Base-by-base conservation (phyloP, 2,797 vertebrate species). In the Platyrinchus mystaceus region DNA sequence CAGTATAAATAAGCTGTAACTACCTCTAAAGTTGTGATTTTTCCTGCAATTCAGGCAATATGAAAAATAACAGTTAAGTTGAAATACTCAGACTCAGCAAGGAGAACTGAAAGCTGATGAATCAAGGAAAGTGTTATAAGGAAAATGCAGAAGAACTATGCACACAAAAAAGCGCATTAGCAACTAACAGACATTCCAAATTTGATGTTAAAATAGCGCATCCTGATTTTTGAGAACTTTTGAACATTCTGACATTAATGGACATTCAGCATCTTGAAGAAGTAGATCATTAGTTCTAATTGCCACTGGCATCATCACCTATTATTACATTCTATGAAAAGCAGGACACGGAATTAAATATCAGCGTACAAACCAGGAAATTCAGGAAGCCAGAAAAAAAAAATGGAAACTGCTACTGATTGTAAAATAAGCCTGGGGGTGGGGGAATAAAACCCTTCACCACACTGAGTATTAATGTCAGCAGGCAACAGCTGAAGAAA, bases 331-430 rank as follows among this genome's bases (percentile, higher is more conserved):
- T 66, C 84, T 82, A 32, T 60, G 59, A 66, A 86, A 96, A 96
- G 87, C 47, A 62, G 36, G 49, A 86, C 77, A 84, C 52, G 53
- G 77, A 94, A 69, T 89, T 90, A 95, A 95, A 84, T 56, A 93
- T 59, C 55, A 84, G 11, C 28, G 70, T 70, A 62, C 5, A 13
- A 91, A 92, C 84, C 28, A 67, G 68, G 52, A 84, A 93, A 84
- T 74, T 83, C 76, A 74, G 75, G 79, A 78, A 89, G 60, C 37
- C 52, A 80, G 68, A 44, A 41, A 41, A 41, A 55, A 84, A 63
- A 78, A 75, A 28, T 67, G 36, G 88, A 90, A 93, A 92, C 41
- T 22, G 44, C 67, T 74, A 88, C 32, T 80, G 73, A 90, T 34
- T 83, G 66, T 73, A 95, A 95, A 93, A 80, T 32, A 89, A 89